A percentile compares a stretch with the other conserved stretches of the same genome.
phyloP scores from a whole-genome alignment of 2,888 invertebrate genomes.

The Ceratothoa steindachneri region DNA sequence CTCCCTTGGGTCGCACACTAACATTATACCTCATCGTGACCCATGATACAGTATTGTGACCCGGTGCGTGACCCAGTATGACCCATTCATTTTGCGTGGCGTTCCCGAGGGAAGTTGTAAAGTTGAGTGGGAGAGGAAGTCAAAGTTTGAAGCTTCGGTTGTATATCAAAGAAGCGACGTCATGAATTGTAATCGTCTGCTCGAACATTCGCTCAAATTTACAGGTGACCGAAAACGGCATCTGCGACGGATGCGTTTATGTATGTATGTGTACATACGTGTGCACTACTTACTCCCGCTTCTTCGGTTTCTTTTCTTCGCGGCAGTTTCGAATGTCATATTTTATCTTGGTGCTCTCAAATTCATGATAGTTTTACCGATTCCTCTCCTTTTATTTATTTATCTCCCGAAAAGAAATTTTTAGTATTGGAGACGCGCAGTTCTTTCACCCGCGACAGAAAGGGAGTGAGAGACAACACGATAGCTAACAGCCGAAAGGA shows the following conservation, averaged over 20 bases:
- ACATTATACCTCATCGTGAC: constrained; percentile 1
- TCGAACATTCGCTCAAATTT: constrained; percentile 4
- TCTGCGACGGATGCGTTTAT: background rate
- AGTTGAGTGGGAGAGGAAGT: constrained; percentile 2
- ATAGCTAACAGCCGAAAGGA: too few relatives aligned
- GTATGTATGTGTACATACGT: too few relatives aligned
- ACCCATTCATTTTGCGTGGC: background rate
- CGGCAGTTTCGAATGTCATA: background rate
- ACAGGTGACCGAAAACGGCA: constrained; percentile 5
- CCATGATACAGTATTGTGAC: constrained; percentile 5
- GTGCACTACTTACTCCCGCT: background rate
- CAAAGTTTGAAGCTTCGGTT: background rate
- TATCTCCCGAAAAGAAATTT: background rate
- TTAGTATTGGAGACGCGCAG: background rate
- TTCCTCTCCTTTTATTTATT: background rate
- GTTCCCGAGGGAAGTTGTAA: constrained; percentile 9
- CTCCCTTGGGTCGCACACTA: constrained; percentile 1
- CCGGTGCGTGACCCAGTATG: background rate
- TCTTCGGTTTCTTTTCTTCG: background rate
- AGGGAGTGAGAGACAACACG: too few relatives aligned
- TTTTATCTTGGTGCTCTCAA: constrained; percentile 7
- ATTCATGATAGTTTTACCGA: constrained; percentile 10
- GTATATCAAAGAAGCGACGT: constrained; percentile 10
- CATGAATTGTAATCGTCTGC: constrained; percentile 4
- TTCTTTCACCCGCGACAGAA: too few relatives aligned